Evolutionary conservation across 2,888 invertebrate genomes (phyloP).

Genomic region (Caenorhabditis sp.): DNA sequence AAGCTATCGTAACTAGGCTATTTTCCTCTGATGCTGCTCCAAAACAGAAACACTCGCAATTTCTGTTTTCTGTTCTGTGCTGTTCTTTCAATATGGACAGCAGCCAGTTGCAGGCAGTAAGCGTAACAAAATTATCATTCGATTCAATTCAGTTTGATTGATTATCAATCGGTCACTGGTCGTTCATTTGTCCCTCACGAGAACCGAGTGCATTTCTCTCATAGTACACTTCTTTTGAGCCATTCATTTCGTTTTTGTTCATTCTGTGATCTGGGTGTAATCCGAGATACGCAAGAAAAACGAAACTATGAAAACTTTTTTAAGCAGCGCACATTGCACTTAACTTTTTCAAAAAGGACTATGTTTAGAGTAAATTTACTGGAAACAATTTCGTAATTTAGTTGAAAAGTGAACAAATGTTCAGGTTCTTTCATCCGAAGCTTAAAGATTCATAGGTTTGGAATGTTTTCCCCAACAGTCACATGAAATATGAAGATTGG

Average conservation of each 20-base stretch:
- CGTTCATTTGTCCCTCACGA: slow-evolving; percentile 15
- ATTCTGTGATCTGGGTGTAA: slow-evolving; percentile 20
- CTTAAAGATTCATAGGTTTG: no score
- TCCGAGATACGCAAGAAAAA: slow-evolving; percentile 28
- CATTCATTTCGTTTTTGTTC: neutral
- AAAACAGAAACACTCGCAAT: no score
- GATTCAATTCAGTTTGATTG: slow-evolving; percentile 21
- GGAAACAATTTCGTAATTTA: no score
- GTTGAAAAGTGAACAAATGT: no score
- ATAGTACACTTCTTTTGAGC: slow-evolving; percentile 12
- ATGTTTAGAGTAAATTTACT: no score
- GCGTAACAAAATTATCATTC: slow-evolving; percentile 20
- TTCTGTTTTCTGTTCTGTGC: neutral
- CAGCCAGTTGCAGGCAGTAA: neutral
- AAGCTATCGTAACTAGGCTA: no score
- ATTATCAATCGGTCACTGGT: slow-evolving; percentile 40
- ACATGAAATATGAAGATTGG: no score
- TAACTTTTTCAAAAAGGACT: no score
- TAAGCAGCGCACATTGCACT: neutral
- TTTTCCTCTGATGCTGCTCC: no score
- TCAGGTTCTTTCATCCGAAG: no score
- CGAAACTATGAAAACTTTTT: slow-evolving; percentile 24
- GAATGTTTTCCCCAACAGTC: no score
- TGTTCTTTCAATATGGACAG: neutral
- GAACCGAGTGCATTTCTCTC: slow-evolving; percentile 3